Base-by-base conservation (phyloP, 2,888 invertebrate species). In the Sipunculus nudus region DNA sequence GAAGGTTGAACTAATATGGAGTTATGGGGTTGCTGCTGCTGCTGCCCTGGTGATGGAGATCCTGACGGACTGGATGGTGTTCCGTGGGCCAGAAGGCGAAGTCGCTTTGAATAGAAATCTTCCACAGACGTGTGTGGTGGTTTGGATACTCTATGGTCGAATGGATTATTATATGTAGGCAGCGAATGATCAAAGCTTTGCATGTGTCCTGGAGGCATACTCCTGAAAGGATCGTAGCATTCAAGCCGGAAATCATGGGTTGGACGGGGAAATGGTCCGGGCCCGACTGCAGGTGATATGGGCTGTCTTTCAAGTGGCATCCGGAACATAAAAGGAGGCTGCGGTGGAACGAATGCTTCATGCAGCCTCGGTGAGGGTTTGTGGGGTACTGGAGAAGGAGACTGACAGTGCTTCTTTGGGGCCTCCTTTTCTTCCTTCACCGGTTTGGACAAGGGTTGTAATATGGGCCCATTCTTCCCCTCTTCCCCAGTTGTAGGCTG, bases 101-200 rank as follows among this genome's bases (percentile, higher is more conserved):
- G 91, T 89, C 96, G 91, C 91, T 96, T 95, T 88, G 96, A 96
- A 90, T 96, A 97, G 91, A 96, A 96, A 91, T 96, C 96, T 89
- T 66, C 59, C 26, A 35, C 46, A 10, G 53, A 31, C 5, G n/a
- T 35, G 38, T 56, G 29, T 8, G 23, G 3, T 39, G 23, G 26
- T 57, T 31, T 5, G 47, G 28, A 16, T 48, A 32, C 31, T 31
- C 49, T 3, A 31, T 26, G 10, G 39, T 41, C 13, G 43, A 43
- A 13, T 26, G 49, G 13, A 47, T 52, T 29, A 43, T 47, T 21
- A 10, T 21, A 38, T 39, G 28, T 70, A 60, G 53, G 39, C 19
- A 41, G 32, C 10, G 53, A 26, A 26, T 21, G 8, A 0, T 23
- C 25, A 16, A 49, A 50, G 16, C n/a, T n/a, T n/a, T n/a, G n/a